Conservation (phyloP, 2,888 invertebrate genomes). For the Agrochola litura region DNA sequence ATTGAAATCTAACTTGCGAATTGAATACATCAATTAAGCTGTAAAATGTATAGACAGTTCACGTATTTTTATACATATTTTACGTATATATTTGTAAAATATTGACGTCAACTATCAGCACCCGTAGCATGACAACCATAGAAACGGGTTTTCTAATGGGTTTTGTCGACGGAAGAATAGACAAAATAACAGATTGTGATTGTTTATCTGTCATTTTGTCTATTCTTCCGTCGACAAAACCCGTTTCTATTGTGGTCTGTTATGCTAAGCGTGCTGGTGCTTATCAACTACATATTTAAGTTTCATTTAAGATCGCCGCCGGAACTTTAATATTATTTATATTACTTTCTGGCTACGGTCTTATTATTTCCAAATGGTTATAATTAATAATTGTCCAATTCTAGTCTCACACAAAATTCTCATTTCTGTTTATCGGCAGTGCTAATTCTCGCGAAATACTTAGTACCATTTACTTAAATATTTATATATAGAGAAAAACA, state of each 20-base stretch:
- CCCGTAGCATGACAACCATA: no score
- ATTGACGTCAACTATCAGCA: slow-evolving; percentile 15
- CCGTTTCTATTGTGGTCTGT: no score
- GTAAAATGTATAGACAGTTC: slow-evolving; percentile 8
- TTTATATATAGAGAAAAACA: slow-evolving; percentile 32
- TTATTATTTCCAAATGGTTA: slow-evolving; percentile 6
- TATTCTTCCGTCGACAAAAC: no score
- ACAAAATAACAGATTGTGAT: no score
- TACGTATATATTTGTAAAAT: slow-evolving; percentile 10
- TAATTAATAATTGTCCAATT: slow-evolving; percentile 24
- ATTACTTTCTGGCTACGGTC: slow-evolving; percentile 8
- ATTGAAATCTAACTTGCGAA: slow-evolving; percentile 25
- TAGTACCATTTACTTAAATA: slow-evolving; percentile 28
- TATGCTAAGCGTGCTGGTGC: background rate
- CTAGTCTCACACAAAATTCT: background rate
- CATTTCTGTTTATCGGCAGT: slow-evolving; percentile 45
- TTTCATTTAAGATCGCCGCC: background rate
- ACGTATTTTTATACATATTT: slow-evolving; percentile 8
- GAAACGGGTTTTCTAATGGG: no score
- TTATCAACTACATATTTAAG: background rate
- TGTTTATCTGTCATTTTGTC: no score
- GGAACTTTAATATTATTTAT: background rate
- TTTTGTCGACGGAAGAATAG: no score
- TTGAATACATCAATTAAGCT: slow-evolving; percentile 25
- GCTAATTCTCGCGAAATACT: slow-evolving; percentile 44